Conservation (phyloP, 2,888 invertebrate species). For the Rugalucina vietnamica region DNA sequence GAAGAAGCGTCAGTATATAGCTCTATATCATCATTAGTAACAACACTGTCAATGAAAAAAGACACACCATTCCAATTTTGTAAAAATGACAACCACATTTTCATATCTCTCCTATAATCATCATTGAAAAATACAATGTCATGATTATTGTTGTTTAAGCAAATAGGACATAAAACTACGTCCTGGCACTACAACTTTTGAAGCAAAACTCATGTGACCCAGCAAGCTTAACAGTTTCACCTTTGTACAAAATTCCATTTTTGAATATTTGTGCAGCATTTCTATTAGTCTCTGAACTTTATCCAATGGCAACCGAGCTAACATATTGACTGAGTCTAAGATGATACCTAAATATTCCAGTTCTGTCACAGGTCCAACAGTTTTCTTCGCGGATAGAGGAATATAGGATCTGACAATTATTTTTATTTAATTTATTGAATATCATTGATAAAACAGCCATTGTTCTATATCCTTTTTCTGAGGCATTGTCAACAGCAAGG, state of each 20-base stretch:
- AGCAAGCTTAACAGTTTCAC: slow-evolving; percentile 27
- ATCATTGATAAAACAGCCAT: slow-evolving; percentile 18
- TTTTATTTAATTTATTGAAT: slow-evolving; percentile 17
- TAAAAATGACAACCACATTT: not conserved
- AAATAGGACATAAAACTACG: slow-evolving; percentile 32
- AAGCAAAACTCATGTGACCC: slow-evolving; percentile 26
- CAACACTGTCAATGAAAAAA: not conserved
- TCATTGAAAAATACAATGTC: not conserved
- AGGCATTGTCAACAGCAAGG: slow-evolving; percentile 10
- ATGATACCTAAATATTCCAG: slow-evolving; percentile 40
- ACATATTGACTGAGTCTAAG: slow-evolving; percentile 29
- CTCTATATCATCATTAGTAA: not conserved
- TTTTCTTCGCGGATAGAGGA: slow-evolving; percentile 29
- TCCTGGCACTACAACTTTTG: not conserved
- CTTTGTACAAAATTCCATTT: slow-evolving; percentile 17
- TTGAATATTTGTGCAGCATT: slow-evolving; percentile 3
- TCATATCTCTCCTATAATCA: not conserved
- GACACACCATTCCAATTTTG: not conserved
- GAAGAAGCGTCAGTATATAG: not conserved
- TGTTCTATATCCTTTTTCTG: not conserved
- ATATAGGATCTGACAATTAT: no score
- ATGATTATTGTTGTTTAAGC: not conserved
- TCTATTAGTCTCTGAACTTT: slow-evolving; percentile 29
- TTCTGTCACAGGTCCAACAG: slow-evolving; percentile 15
- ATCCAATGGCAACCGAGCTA: slow-evolving; percentile 30